Evolutionary conservation across 2,888 invertebrate species (phyloP), one percentile per base, ranked within the genome.

Genomic region (Pollenia griseotomentosa): DNA sequence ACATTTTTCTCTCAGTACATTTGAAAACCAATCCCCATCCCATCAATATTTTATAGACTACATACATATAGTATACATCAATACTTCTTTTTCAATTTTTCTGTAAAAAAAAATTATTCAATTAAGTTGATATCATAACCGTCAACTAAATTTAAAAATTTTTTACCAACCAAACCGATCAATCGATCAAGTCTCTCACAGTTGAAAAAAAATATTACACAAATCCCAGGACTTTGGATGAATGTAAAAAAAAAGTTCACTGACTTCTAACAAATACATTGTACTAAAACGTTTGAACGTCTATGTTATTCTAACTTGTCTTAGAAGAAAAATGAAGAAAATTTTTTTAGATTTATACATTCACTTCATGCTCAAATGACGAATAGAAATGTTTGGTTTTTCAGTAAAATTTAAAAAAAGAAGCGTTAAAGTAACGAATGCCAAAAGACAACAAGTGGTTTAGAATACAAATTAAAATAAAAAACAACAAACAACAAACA

Each of bases 111-210:
- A 61, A 53, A 61, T 46, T 80, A 42, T 70, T 83, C 83, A 86
- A 83, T 83, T 83, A 86, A 70, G 68, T 51, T 79, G 65, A 83
- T 86, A 79, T 83, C 70, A 68, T 74, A 86, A 83, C 53, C 12
- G 61, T 57, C 75, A 78, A 57, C 59, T 59, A 46, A 77, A 77
- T 83, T 71, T 83, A 78, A 71, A 78, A 42, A 11, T 40, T 71
- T 71, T 63, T 40, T 53, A 59, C 57, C 53, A 66, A 73, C 33
- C 16, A 61, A 77, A 61, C 40, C 19, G n/a, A 11, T 48, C 70
- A n/a, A 74, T 59, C 59, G 33, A 65, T 44, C 65, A 46, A 57
- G 33, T 48, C 33, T 59, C 16, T 73, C 44, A 40, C 65, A 82
- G 48, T 66, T 73, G 65, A 55, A 74, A 19, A 68, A 63, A 51